Evolutionary conservation across 2,888 invertebrate genomes (phyloP).

Genomic region (Portevinia maculata): DNA sequence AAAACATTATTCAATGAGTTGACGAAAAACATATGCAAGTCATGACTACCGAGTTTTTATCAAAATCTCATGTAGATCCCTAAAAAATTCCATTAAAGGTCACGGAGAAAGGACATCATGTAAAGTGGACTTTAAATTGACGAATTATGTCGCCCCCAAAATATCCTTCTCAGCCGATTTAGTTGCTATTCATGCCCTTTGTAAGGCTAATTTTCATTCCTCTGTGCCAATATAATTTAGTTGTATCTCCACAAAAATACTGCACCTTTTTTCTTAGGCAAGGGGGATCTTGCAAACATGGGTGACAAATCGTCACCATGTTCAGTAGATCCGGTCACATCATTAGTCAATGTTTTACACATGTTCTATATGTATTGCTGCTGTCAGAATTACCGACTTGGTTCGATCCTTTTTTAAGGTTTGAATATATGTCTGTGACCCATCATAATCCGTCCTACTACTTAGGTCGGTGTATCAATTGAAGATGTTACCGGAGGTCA

Average conservation of each 20-base stretch:
- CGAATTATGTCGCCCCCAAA: conserved; percentile 39
- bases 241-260: not conserved
- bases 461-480: conserved; percentile 40
- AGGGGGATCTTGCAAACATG: conserved; percentile 16
- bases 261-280: not conserved
- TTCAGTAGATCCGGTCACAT: conserved; percentile 25
- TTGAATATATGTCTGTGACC: not conserved
- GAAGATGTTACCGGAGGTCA: conserved; percentile 54
- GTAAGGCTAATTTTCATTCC: conserved; percentile 28
- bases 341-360: conserved; percentile 68
- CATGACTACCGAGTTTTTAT: conserved; percentile 24
- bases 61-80: conserved; percentile 1
- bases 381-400: conserved; percentile 52
- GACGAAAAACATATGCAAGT: conserved; percentile 46
- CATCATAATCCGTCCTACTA: conserved; percentile 36
- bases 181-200: conserved; percentile 30
- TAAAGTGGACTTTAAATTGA: conserved; percentile 50
- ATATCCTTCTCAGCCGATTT: conserved; percentile 40
- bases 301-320: conserved; percentile 51
- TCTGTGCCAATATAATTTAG: not conserved
- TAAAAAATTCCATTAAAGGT: conserved; percentile 25
- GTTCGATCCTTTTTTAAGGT: conserved; percentile 21
- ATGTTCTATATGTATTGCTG: conserved; percentile 56
- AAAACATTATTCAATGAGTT: conserved; percentile 58
- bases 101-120: conserved; percentile 34